phyloP scores from a whole-genome alignment of 2,797 vertebrate species.

The Mastacembelus armatus region DNA sequence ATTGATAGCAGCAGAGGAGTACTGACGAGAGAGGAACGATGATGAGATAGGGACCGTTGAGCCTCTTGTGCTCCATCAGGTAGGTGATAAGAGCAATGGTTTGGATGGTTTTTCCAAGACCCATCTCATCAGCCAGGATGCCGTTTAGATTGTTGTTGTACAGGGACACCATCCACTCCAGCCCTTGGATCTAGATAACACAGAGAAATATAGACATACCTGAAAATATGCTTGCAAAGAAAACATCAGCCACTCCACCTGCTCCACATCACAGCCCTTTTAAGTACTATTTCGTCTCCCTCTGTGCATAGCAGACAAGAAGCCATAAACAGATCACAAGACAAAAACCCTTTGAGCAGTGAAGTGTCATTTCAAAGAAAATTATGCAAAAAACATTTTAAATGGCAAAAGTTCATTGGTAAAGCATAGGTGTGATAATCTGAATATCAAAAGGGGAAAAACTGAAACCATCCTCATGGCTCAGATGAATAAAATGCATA shows the following conservation, averaged over 20 bases:
- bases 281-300: background rate
- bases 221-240: background rate
- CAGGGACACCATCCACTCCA: slow-evolving; percentile 99
- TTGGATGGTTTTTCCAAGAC: slow-evolving; percentile 98
- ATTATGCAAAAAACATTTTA: background rate
- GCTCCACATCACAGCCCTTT: background rate
- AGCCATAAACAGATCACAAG: background rate
- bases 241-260: background rate
- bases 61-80: slow-evolving; percentile 96
- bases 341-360: too few species aligned
- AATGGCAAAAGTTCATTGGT: background rate
- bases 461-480: fast-evolving
- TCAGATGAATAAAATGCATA: background rate
- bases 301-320: background rate
- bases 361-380: background rate
- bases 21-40: slow-evolving; percentile 98
- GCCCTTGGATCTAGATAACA: slow-evolving; percentile 89
- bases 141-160: slow-evolving; percentile 99
- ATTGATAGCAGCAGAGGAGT: background rate
- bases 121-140: slow-evolving; percentile 98
- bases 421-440: background rate
- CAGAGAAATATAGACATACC: slow-evolving; percentile 22
- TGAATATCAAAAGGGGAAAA: background rate
- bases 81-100: slow-evolving; percentile 99
- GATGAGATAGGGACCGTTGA: slow-evolving; percentile 97